These are phyloP conservation scores for Acleris holmiana DNA, from an alignment of 2,888 invertebrate genomes.

Conservation along the genomic window DNA sequence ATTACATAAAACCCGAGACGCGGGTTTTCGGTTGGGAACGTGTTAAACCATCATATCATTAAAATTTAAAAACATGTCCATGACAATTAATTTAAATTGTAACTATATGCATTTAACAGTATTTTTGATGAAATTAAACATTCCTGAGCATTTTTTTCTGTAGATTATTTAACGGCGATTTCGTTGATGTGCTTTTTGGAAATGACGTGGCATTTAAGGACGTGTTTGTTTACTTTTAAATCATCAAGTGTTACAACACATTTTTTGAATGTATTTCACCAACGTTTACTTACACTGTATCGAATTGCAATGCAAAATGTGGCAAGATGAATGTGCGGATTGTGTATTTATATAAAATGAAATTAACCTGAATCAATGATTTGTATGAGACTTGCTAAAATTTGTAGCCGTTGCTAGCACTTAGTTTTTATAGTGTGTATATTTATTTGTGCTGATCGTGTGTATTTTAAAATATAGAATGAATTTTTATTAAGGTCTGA, in stretches of 20 bases:
- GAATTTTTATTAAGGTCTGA: constrained; percentile 37
- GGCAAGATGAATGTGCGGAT: neutral
- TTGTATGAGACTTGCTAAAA: constrained; percentile 18
- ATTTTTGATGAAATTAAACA: constrained; percentile 32
- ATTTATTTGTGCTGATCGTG: constrained; percentile 74
- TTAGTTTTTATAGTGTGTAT: constrained; percentile 47
- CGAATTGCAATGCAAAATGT: neutral
- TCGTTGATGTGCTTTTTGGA: too few relatives aligned
- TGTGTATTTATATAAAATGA: constrained; percentile 8
- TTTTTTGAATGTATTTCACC: neutral
- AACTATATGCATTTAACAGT: constrained; percentile 25
- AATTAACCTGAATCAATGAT: constrained; percentile 12
- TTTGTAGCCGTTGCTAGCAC: constrained; percentile 23
- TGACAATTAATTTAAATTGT: constrained; percentile 43
- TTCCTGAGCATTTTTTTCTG: constrained; percentile 31
- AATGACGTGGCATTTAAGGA: neutral
- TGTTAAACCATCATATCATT: constrained; percentile 43
- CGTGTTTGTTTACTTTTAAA: neutral
- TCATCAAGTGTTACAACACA: neutral
- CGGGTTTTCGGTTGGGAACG: too few relatives aligned
- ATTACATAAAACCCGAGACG: too few relatives aligned
- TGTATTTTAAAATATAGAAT: constrained; percentile 49
- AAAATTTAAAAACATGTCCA: constrained; percentile 42
- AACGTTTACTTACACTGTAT: constrained; percentile 3
- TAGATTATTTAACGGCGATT: neutral